Base-by-base conservation (phyloP, 2,888 invertebrate genomes). In the Megamerina dolium region DNA sequence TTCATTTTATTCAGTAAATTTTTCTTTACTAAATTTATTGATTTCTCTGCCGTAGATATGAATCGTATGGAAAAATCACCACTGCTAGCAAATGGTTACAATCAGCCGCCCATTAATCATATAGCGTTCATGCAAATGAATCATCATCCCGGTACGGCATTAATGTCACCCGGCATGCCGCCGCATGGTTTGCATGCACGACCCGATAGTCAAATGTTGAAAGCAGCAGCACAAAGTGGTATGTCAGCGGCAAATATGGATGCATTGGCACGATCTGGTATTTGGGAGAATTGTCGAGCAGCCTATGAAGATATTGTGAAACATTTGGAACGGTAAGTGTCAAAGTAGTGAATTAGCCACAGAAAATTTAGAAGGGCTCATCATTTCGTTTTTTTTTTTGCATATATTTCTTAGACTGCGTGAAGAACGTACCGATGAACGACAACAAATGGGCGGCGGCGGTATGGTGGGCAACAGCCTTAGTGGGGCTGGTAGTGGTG, bases 251-350 rank as follows among this genome's bases (percentile, higher is more conserved):
- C 68, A 26, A 83, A 87, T 66, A 88, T 91, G 85, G 91, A 92
- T 69, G 90, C 89, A 46, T 78, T 91, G 50, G 89, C 91, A 63
- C 86, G 91, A 73, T 86, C 87, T 70, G 87, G 87, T 63, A 88
- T 91, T 70, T 91, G 91, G 91, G 91, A 92, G 78, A 91, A 91
- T 76, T 91, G 91, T 78, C 81, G 90, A 74, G 90, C 90, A 55
- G 90, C 90, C 60, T 92, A 92, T 74, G 92, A 91, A 76, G 91
- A 92, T 75, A 90, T 92, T 74, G 90, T 91, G 60, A 92, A 91
- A 78, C 91, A 91, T 73, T 81, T 92, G 70, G 91, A 91, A 80
- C 87, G 92, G 86, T 89, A 83, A 78, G 85, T 73, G 9, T 6
- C 10, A 10, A 2, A 3, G 31, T 23, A 33, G 26, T 40, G 12